These are phyloP conservation scores for Oxycera nigricornis DNA, from an alignment of 2,888 invertebrate species.

Conservation along the genomic window DNA sequence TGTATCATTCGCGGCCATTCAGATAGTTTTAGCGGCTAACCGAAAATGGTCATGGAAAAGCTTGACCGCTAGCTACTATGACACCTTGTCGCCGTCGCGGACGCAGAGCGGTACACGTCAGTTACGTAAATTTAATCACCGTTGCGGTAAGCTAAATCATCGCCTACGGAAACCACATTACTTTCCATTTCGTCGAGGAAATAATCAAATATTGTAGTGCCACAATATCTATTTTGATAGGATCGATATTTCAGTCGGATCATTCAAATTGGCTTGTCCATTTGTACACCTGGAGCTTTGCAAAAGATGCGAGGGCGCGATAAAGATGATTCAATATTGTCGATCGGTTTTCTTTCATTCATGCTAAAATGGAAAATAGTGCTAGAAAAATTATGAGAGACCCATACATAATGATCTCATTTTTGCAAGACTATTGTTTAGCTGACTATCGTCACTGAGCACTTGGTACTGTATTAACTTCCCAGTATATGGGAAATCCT, in stretches of 20 bases:
- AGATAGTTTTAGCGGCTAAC: background rate
- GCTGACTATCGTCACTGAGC: too few relatives aligned
- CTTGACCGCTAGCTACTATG: constrained; percentile 17
- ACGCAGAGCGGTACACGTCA: constrained; percentile 2
- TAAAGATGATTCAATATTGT: too few relatives aligned
- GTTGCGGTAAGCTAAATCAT: constrained; percentile 6
- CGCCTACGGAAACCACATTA: constrained; percentile 24
- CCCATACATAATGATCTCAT: too few relatives aligned
- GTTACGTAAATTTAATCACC: constrained; percentile 30
- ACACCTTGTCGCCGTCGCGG: constrained; percentile 1
- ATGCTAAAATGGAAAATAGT: too few relatives aligned
- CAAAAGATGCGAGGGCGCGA: too few relatives aligned
- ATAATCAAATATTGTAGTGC: background rate
- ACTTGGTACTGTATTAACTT: too few relatives aligned
- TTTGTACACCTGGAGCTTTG: too few relatives aligned
- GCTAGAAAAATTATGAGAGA: too few relatives aligned
- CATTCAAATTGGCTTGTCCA: background rate
- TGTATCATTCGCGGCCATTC: constrained; percentile 1
- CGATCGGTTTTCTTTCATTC: too few relatives aligned
- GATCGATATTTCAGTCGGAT: background rate
- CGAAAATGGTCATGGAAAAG: constrained; percentile 28
- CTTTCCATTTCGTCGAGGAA: constrained; percentile 14
- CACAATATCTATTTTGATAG: background rate
- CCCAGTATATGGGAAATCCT: too few relatives aligned
- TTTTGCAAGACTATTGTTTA: too few relatives aligned